Evolutionary conservation across 1,140 invertebrate species (phyloP).

Genomic region (Microplitis mediator): DNA sequence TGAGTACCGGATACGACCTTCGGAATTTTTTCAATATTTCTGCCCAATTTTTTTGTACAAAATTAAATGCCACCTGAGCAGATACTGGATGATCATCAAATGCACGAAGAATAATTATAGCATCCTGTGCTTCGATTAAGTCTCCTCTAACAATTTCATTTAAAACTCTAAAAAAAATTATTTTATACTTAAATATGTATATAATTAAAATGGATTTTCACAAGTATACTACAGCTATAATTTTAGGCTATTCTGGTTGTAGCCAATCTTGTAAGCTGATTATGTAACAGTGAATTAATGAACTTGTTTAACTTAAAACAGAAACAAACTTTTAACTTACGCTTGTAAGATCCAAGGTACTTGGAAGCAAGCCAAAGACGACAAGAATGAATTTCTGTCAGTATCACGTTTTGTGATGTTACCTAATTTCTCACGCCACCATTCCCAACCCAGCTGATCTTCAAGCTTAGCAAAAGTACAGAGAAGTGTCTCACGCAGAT

Average conservation of each 20-base stretch:
- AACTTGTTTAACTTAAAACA: not conserved
- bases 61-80: constrained; percentile 42
- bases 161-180: constrained; percentile 38
- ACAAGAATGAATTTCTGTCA: constrained; percentile 46
- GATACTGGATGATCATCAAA: constrained; percentile 48
- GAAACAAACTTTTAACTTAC: constrained; percentile 38
- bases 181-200: not conserved
- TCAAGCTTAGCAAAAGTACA: constrained; percentile 51
- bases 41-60: constrained; percentile 47
- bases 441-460: constrained; percentile 49
- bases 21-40: constrained; percentile 38
- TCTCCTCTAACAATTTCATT: constrained; percentile 44
- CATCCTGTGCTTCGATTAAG: constrained; percentile 39
- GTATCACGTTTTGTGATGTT: constrained; percentile 36
- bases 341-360: constrained; percentile 47
- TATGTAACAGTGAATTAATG: not conserved
- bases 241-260: not conserved
- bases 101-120: constrained; percentile 41
- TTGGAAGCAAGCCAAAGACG: constrained; percentile 50
- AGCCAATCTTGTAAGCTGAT: no score
- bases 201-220: no score
- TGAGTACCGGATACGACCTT: constrained; percentile 26
- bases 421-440: constrained; percentile 42
- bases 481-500: constrained; percentile 50
- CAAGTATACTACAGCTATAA: not conserved